Evolutionary conservation across 1,140 invertebrate genomes (phyloP).

Genomic region (Samia ricini): DNA sequence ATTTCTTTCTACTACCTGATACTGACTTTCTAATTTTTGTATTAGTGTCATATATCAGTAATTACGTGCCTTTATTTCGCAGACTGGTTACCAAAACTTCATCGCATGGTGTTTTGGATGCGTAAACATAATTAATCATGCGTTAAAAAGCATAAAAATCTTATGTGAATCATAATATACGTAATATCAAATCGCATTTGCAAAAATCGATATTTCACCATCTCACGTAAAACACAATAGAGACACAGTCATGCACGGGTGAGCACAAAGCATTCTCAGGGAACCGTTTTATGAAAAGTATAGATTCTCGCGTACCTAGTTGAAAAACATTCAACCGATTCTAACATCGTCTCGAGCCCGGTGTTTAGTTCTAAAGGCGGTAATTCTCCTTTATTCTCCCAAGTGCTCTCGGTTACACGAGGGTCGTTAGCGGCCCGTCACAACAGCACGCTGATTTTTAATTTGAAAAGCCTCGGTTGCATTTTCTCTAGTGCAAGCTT

Average conservation of each 20-base stretch:
- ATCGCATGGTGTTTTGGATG: too few relatives aligned
- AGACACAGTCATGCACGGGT: not conserved
- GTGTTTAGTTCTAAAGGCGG: constrained; percentile 24
- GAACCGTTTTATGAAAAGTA: not conserved
- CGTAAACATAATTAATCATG: too few relatives aligned
- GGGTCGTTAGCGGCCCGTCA: constrained; percentile 43
- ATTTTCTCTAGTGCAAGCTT: constrained; percentile 20
- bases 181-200: not conserved
- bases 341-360: constrained; percentile 8
- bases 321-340: constrained; percentile 18
- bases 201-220: not conserved
- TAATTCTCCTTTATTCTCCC: constrained; percentile 31
- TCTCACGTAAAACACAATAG: not conserved
- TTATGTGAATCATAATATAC: too few relatives aligned
- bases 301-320: constrained; percentile 13
- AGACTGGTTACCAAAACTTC: too few relatives aligned
- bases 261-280: not conserved
- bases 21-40: too few relatives aligned
- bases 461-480: constrained; percentile 32
- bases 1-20: too few relatives aligned
- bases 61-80: too few relatives aligned
- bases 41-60: too few relatives aligned
- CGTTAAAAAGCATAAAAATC: too few relatives aligned
- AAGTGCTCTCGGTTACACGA: constrained; percentile 42
- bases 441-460: constrained; percentile 31